Evolutionary conservation across 2,797 vertebrate species (phyloP), one percentile per base, ranked within the genome.

Genomic region (Clamator glandarius): DNA sequence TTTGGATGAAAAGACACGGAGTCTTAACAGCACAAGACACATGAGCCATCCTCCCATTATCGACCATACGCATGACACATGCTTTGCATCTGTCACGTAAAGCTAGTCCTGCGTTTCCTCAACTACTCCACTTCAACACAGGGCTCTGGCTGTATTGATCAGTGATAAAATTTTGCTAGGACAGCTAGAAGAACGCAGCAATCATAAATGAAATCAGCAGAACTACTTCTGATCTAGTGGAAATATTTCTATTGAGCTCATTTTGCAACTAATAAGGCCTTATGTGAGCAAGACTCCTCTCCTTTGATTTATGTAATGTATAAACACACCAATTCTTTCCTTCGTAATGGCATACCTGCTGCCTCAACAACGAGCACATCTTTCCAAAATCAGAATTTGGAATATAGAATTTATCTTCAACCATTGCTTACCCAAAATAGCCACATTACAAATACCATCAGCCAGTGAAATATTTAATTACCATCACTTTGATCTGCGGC

Each of bases 1-100:
- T 0, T 16, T 14, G 39, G 29, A 64, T 16, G 26, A 62, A 39
- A 58, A 72, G 10, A 12, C 6, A 10, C 0, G 1, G 41, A 59
- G 50, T 10, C 18, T 39, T 7, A 25, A 41, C 13, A 39, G 41
- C 62, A 69, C 24, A 51, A 39, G 24, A 36, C 7, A 12, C 1
- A 15, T 14, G 85, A 62, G 33, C 24, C 9, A 1, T 7, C n/a
- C 28, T n/a, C 29, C 51, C 41, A 24, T 18, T 41, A 8, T 5
- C 55, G 16, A 29, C 28, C 15, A 33, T 7, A 44, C 17, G 20
- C 23, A 67, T 15, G 12, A 52, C 6, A 25, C 5, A 16, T 2
- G 26, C n/a, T 52, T 50, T 23, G 33, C 36, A 55, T 25, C 50
- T 20, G 20, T 21, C 42, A 10, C 1, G 3, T 36, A 51, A 41